Percentiles rank a stretch among this genome's conserved stretches.
These are phyloP conservation scores for Polia nebulosa DNA, from an alignment of 2,888 invertebrate species.

Conservation along the genomic window DNA sequence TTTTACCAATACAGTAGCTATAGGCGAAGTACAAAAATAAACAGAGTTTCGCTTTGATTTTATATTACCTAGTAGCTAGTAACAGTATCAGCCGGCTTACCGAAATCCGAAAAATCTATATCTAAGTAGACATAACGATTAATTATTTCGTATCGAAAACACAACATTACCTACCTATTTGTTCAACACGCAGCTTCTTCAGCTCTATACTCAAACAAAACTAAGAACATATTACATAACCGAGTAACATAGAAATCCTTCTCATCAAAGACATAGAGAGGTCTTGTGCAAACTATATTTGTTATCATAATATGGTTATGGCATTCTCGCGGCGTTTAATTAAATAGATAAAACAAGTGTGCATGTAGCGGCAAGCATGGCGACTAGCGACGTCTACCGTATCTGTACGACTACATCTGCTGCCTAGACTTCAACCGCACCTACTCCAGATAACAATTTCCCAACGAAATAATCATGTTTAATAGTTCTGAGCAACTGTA, in stretches of 20 bases:
- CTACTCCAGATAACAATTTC: constrained; percentile 76
- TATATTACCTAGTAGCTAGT: not conserved
- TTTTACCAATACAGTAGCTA: not conserved
- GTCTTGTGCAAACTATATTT: constrained; percentile 41
- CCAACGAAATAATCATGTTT: constrained; percentile 81
- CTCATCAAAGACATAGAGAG: constrained; percentile 28
- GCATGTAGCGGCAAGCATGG: constrained; percentile 45
- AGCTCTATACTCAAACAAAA: constrained; percentile 11
- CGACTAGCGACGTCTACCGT: constrained; percentile 40
- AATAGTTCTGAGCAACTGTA: constrained; percentile 82
- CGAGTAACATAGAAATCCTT: constrained; percentile 22
- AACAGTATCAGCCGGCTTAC: too few species aligned
- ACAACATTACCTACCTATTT: not conserved
- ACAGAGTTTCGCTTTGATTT: not conserved
- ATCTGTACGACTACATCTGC: constrained; percentile 48
- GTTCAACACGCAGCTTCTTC: constrained; percentile 8
- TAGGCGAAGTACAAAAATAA: too few species aligned
- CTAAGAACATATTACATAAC: constrained; percentile 4
- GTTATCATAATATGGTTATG: constrained; percentile 54
- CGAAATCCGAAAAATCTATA: not conserved
- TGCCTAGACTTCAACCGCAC: constrained; percentile 64
- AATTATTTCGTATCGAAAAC: constrained; percentile 1
- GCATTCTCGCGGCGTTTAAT: constrained; percentile 52
- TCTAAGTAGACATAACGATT: not conserved
- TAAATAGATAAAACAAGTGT: constrained; percentile 62